Evolutionary conservation across 2,888 invertebrate genomes (phyloP).

Genomic region (Tridacna gigas): DNA sequence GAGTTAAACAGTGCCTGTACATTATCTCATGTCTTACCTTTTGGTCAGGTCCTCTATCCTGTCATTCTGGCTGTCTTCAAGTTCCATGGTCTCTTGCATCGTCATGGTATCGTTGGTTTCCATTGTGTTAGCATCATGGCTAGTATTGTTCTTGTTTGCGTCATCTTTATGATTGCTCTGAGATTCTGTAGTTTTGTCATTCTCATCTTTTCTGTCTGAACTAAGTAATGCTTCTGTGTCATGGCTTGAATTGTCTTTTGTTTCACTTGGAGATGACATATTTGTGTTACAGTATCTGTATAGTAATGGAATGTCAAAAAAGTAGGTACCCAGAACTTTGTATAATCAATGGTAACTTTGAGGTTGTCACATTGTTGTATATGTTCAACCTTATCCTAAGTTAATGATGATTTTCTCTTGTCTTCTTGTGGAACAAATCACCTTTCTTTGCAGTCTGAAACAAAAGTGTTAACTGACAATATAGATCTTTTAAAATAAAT

Average conservation of each 20-base stretch:
- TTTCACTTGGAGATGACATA: background rate
- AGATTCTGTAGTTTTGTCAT: background rate
- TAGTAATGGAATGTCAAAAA: too few relatives aligned
- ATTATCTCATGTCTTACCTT: slow-evolving; percentile 32
- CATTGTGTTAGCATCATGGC: background rate
- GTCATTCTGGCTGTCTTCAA: slow-evolving; percentile 24
- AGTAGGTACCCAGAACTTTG: too few relatives aligned
- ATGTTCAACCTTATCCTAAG: too few relatives aligned
- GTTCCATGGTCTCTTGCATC: slow-evolving; percentile 43
- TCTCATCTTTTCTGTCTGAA: background rate
- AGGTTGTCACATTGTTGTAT: too few relatives aligned
- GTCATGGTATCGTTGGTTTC: slow-evolving; percentile 22
- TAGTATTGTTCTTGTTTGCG: background rate
- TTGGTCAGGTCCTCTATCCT: slow-evolving; percentile 59
- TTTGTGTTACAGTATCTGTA: too few relatives aligned
- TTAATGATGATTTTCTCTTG: too few relatives aligned
- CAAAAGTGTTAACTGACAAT: too few relatives aligned
- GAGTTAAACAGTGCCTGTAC: too few relatives aligned
- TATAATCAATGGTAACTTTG: too few relatives aligned
- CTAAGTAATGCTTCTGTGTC: slow-evolving; percentile 13
- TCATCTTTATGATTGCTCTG: background rate
- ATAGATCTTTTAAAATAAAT: too few relatives aligned
- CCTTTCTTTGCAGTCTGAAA: too few relatives aligned
- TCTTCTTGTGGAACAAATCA: too few relatives aligned
- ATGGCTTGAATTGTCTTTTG: background rate